Percentiles rank a stretch among this genome's conserved stretches.
These are phyloP conservation scores for Agelaius phoeniceus DNA, from an alignment of 2,113 vertebrate species.

Conservation along the genomic window DNA sequence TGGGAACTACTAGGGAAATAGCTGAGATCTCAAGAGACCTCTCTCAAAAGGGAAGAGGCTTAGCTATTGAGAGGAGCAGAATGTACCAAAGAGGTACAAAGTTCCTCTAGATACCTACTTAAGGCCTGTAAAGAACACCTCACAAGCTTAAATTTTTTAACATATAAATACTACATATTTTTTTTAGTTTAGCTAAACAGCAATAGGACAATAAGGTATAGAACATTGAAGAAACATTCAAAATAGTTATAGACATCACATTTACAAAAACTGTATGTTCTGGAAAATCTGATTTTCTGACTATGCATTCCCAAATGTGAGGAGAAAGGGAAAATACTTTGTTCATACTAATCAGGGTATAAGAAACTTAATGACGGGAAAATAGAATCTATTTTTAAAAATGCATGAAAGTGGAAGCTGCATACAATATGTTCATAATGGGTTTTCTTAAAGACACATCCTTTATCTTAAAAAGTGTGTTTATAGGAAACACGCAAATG, in stretches of 20 bases:
- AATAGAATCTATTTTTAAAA: not conserved
- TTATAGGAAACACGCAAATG: not conserved
- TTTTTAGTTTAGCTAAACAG: not conserved
- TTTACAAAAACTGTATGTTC: not conserved
- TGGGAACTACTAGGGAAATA: slow-evolving; percentile 23
- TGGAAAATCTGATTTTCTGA: not conserved
- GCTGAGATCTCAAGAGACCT: slow-evolving; percentile 27
- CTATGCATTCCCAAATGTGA: not conserved
- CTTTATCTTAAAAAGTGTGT: not conserved
- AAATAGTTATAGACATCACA: not conserved
- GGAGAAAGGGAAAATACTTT: not conserved
- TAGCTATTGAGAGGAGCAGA: not conserved
- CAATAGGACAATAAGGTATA: not conserved
- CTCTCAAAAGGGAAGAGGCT: not conserved
- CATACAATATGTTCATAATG: not conserved
- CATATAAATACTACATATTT: not conserved
- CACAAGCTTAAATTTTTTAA: not conserved
- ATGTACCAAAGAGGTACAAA: not conserved
- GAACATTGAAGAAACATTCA: not conserved
- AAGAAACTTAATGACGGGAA: not conserved
- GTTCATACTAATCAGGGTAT: not conserved
- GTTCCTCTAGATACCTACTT: not conserved
- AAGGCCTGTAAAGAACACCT: not conserved
- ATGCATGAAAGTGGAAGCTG: not conserved
- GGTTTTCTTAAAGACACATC: not conserved